Conservation (phyloP, 1,140 invertebrate genomes). For the Drosophila santomea region DNA sequence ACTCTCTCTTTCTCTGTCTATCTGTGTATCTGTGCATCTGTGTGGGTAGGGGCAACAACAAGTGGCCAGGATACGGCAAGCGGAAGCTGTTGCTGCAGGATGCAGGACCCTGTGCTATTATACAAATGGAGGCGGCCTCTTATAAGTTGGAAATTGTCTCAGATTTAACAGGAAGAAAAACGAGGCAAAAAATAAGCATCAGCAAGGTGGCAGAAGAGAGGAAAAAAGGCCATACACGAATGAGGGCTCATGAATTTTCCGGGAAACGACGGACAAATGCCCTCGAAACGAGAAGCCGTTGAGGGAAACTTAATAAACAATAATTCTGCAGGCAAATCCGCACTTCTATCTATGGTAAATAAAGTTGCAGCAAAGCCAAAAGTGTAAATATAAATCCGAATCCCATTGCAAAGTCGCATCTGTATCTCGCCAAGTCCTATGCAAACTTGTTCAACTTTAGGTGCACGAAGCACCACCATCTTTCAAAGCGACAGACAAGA, state of each 20-base stretch:
- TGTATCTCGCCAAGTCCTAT: background rate
- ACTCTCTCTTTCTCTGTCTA: too few species aligned
- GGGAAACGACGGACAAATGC: slow-evolving; percentile 27
- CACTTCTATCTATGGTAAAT: background rate
- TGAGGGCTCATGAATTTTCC: background rate
- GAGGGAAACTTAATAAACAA: slow-evolving; percentile 15
- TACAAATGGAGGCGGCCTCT: slow-evolving; percentile 69
- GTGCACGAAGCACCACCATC: slow-evolving; percentile 18
- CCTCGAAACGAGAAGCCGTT: background rate
- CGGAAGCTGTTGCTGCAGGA: slow-evolving; percentile 64
- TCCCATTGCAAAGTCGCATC: background rate
- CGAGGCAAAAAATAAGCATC: slow-evolving; percentile 7
- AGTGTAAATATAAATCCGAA: slow-evolving; percentile 14
- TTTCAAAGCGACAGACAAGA: slow-evolving; percentile 45
- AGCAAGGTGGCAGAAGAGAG: background rate
- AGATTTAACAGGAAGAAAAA: slow-evolving; percentile 66
- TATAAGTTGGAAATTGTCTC: slow-evolving; percentile 80
- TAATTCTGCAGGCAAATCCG: slow-evolving; percentile 5
- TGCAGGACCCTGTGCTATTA: slow-evolving; percentile 72
- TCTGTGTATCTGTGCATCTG: background rate
- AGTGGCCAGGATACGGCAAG: slow-evolving; percentile 66
- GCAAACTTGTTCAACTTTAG: slow-evolving; percentile 11
- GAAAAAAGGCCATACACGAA: slow-evolving; percentile 1
- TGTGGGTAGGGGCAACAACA: slow-evolving; percentile 60
- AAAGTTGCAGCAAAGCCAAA: background rate